Evolutionary conservation across 2,797 vertebrate genomes (phyloP).

Genomic region (Alcedo quadribrachys): DNA sequence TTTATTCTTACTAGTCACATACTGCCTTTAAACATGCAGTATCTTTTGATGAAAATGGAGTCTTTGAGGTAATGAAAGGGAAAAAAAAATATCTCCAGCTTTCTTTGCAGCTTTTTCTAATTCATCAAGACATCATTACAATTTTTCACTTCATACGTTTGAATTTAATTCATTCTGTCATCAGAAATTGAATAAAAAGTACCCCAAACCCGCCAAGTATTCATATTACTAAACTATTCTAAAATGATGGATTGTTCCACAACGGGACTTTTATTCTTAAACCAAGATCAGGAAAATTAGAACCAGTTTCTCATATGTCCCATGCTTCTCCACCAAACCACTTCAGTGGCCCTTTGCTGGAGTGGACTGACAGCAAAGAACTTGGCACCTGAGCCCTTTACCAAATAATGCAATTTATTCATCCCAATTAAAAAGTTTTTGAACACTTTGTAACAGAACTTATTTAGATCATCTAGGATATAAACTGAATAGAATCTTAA

Average conservation of each 20-base stretch:
- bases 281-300: not conserved
- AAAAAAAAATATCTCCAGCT: not conserved
- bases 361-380: not conserved
- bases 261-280: not conserved
- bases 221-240: not conserved
- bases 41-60: not conserved
- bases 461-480: not conserved
- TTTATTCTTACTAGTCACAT: not conserved
- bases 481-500: not conserved
- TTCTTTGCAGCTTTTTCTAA: not conserved
- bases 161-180: not conserved
- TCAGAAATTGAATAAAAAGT: not conserved
- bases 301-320: not conserved
- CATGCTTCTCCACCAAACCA: fast-evolving
- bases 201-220: not conserved
- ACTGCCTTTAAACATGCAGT: not conserved
- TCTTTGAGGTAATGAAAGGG: not conserved
- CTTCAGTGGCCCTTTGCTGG: not conserved
- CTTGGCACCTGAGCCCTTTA: too few relatives aligned
- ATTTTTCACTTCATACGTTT: not conserved
- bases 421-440: not conserved
- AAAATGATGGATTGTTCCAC: not conserved
- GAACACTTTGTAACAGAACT: not conserved
- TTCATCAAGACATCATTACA: not conserved
- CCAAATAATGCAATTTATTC: too few relatives aligned